Evolutionary conservation across 1,140 invertebrate species (phyloP).

Genomic region (Papilio polyxenes): DNA sequence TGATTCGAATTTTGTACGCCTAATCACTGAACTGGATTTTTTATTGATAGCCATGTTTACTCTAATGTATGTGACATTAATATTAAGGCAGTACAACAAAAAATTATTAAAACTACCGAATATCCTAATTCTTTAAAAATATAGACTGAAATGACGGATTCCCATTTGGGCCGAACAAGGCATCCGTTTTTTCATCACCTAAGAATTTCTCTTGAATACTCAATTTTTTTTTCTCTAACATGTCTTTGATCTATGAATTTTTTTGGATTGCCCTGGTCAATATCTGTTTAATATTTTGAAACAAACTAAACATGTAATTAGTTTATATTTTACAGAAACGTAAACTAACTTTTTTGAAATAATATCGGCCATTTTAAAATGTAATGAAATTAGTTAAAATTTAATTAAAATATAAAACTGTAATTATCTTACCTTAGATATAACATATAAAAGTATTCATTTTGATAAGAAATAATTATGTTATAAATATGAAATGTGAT

Average conservation of each 20-base stretch:
- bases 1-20: not conserved
- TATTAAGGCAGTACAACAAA: not conserved
- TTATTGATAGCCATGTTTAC: constrained; percentile 16
- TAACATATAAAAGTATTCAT: not conserved
- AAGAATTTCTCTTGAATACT: too few relatives aligned
- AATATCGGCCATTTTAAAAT: not conserved
- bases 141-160: too few relatives aligned
- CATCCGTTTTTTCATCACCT: too few relatives aligned
- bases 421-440: not conserved
- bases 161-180: too few relatives aligned
- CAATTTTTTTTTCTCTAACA: too few relatives aligned
- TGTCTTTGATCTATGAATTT: too few relatives aligned
- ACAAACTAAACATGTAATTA: too few relatives aligned
- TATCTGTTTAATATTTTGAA: too few relatives aligned
- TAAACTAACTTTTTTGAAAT: too few relatives aligned
- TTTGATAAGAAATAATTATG: not conserved
- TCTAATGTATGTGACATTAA: not conserved
- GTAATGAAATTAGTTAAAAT: not conserved
- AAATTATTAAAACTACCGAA: not conserved
- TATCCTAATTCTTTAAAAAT: too few relatives aligned
- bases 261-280: too few relatives aligned
- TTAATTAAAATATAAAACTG: not conserved
- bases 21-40: constrained; percentile 23
- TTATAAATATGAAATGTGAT: not conserved
- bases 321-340: too few relatives aligned